phyloP scores from a whole-genome alignment of 2,888 invertebrate genomes.

The Griposia aprilina region DNA sequence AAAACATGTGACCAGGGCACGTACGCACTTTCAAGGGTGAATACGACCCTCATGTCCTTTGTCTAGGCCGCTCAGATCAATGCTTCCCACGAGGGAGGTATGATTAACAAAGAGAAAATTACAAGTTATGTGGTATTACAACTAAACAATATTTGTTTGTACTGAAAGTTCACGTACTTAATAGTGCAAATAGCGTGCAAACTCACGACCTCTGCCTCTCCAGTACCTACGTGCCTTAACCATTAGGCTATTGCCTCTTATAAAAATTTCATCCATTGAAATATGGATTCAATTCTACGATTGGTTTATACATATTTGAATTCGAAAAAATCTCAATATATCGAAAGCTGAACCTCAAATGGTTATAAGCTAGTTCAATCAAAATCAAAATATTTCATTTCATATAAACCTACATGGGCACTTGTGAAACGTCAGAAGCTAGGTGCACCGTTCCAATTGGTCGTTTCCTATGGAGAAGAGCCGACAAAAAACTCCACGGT shows the following conservation, averaged over 20 bases:
- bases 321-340: background rate
- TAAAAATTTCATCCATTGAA: conserved; percentile 12
- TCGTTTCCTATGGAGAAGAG: no score
- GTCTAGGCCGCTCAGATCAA: conserved; percentile 33
- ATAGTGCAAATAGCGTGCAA: conserved; percentile 13
- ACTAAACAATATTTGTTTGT: conserved; percentile 8
- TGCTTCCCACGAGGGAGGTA: conserved; percentile 16
- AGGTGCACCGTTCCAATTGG: no score
- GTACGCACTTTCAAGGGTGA: conserved; percentile 27
- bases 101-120: conserved; percentile 21
- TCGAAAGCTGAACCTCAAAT: conserved; percentile 7
- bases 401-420: no score
- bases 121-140: background rate
- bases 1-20: conserved; percentile 13
- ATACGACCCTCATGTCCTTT: conserved; percentile 37
- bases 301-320: conserved; percentile 24
- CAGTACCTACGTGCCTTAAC: background rate
- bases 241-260: background rate
- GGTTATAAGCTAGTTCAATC: background rate
- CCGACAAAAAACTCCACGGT: no score
- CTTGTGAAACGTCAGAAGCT: no score
- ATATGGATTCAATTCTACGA: conserved; percentile 25
- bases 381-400: no score
- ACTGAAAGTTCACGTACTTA: background rate
- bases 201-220: background rate